These are phyloP conservation scores for Microtus pennsylvanicus DNA, from an alignment of 2,113 vertebrate genomes.

Conservation along the genomic window DNA sequence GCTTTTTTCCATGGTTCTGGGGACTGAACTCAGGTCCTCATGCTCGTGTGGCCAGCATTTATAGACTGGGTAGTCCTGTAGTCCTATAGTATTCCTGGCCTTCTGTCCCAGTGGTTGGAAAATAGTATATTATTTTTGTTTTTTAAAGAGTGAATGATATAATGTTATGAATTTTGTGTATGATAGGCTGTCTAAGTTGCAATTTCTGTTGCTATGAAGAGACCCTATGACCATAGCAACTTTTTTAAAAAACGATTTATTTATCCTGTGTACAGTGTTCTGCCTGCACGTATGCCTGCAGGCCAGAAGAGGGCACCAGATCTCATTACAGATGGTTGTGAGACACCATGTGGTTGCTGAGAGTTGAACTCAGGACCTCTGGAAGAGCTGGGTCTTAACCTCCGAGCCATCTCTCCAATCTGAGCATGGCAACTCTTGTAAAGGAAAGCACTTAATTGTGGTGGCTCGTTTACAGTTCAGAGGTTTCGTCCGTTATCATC, in stretches of 20 bases:
- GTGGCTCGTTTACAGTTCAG: neutral
- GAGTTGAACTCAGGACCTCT: too few species aligned
- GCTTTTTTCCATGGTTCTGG: neutral
- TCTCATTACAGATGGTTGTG: too few species aligned
- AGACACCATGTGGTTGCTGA: too few species aligned
- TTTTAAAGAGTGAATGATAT: neutral
- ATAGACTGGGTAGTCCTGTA: neutral
- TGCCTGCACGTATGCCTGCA: too few species aligned
- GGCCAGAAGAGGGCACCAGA: too few species aligned
- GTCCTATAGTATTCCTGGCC: neutral
- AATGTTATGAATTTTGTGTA: constrained; percentile 34
- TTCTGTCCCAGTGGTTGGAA: neutral
- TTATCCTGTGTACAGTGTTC: too few species aligned
- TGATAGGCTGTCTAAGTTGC: neutral
- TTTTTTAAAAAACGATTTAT: too few species aligned
- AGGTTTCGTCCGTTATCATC: neutral
- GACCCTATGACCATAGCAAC: neutral
- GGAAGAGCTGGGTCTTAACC: too few species aligned
- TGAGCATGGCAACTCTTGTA: neutral
- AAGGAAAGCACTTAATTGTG: neutral
- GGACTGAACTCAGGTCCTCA: too few species aligned
- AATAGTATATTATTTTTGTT: constrained; percentile 13
- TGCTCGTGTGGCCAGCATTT: neutral
- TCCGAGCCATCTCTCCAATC: too few species aligned
- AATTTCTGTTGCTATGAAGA: neutral